phyloP scores from a whole-genome alignment of 2,888 invertebrate species.

The Ophion costatus region DNA sequence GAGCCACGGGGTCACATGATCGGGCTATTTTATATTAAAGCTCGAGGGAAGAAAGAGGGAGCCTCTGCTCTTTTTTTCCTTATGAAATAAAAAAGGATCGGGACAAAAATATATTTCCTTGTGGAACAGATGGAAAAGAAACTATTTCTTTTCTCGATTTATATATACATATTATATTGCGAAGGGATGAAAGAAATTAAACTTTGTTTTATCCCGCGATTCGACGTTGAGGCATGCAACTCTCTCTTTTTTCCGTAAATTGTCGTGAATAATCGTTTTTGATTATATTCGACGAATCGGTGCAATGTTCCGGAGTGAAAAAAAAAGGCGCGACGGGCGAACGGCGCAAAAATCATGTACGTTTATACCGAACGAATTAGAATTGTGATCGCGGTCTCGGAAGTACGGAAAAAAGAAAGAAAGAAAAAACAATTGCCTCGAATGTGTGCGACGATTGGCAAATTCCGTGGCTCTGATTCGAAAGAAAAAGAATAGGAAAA shows the following conservation, averaged over 20 bases:
- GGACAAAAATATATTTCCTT: background rate
- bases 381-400: background rate
- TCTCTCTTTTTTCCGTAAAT: background rate
- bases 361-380: background rate
- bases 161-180: background rate
- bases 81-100: background rate
- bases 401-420: background rate
- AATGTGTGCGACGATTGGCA: background rate
- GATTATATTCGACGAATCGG: conserved; percentile 2
- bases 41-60: background rate
- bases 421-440: background rate
- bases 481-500: conserved; percentile 11
- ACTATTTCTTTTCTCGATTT: background rate
- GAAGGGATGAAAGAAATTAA: background rate
- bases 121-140: background rate
- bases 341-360: background rate
- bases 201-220: background rate
- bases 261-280: conserved; percentile 5
- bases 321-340: background rate
- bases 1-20: conserved; percentile 58
- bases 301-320: background rate
- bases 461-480: conserved; percentile 57
- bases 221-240: background rate
- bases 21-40: conserved; percentile 18
- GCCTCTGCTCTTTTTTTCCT: background rate